These are phyloP conservation scores for Polypedilum vanderplanki DNA, from an alignment of 1,140 invertebrate species.

Conservation along the genomic window DNA sequence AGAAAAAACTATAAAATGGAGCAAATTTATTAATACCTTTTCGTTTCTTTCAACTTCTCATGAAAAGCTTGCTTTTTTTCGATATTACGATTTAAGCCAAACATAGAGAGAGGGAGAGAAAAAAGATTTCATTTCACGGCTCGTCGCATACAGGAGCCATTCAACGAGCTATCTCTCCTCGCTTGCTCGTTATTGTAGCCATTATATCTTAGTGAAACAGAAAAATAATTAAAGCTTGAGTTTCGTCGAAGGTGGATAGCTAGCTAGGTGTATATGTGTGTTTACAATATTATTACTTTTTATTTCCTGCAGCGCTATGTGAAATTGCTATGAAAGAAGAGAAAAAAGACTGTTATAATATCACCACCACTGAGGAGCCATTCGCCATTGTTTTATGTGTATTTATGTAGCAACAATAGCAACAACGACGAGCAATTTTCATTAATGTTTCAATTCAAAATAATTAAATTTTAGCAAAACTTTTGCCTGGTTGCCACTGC, in stretches of 20 bases:
- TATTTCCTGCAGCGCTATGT: neutral
- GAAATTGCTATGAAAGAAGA: neutral
- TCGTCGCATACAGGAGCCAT: neutral
- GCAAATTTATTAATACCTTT: slow-evolving; percentile 14
- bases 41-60: neutral
- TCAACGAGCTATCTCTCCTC: neutral
- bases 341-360: neutral
- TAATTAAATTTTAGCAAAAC: slow-evolving; percentile 23
- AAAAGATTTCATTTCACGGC: slow-evolving; percentile 25
- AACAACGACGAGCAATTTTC: slow-evolving; percentile 22
- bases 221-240: slow-evolving; percentile 28
- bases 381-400: neutral
- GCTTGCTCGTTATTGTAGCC: neutral
- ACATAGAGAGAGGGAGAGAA: neutral
- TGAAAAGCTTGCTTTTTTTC: neutral
- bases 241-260: neutral
- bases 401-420: neutral
- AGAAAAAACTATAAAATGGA: neutral
- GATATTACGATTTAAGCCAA: neutral
- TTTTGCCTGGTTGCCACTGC: neutral
- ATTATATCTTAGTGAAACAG: neutral
- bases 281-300: slow-evolving; percentile 10
- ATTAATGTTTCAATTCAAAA: slow-evolving; percentile 28
- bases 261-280: neutral
- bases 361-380: neutral